Base-by-base conservation (phyloP, 23 tunicate genomes). In the Pegea sp. region DNA sequence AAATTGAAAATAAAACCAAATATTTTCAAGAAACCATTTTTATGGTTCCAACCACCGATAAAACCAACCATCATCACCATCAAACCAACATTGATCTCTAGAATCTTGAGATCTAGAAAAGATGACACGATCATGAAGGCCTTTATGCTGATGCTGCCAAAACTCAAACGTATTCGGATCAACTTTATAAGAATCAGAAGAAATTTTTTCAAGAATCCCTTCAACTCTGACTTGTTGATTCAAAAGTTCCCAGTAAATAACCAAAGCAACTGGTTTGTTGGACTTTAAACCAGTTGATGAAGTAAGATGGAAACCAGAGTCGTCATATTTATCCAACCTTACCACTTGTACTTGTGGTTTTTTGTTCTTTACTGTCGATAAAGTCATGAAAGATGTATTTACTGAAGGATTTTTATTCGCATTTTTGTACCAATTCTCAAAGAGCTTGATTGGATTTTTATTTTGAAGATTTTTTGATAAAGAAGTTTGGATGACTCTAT, bases 191-290 rank as follows among this genome's bases (percentile, higher is more conserved):
- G 13, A 8, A 16, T 38, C 16, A 38, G 46, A 38, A 8, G 46
- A 38, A 38, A 16, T 38, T 38, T 38, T 38, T 16, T 38, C 46
- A 38, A 38, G 11, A 8, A 38, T 16, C 16, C 46, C 46, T 38
- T 38, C 46, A 38, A 38, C 16, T 38, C 46, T 38, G 11, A 38
- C 16, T 38, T 38, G 46, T 8, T 16, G 46, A 16, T 38, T 38
- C 16, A 38, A 38, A 38, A 38, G 46, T 38, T 11, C 46, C 46
- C 46, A 38, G 46, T 38, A 38, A 11, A 38, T 38, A 38, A 38
- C 46, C 11, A 38, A 16, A 8, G 46, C 46, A n/a, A n/a, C n/a
- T n/a, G n/a, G n/a, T n/a, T n/a, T n/a, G n/a, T n/a, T n/a, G n/a
- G n/a, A n/a, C n/a, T n/a, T n/a, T n/a, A n/a, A n/a, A 8, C 46